Evolutionary conservation across 2,888 invertebrate species (phyloP).

Genomic region (Oscheius sp.): DNA sequence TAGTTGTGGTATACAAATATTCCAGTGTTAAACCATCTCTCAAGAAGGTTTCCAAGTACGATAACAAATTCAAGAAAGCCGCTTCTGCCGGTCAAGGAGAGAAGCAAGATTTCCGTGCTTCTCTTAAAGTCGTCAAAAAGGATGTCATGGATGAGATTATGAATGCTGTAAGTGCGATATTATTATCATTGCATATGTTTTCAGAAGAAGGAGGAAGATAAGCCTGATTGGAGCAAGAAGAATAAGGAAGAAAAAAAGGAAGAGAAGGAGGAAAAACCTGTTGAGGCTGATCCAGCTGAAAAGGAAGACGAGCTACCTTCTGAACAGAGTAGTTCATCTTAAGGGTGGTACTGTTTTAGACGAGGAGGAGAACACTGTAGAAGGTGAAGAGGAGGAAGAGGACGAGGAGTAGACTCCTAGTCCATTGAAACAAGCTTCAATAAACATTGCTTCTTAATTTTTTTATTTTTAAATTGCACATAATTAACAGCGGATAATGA

Average conservation of each 20-base stretch:
- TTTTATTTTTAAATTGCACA: too few relatives aligned
- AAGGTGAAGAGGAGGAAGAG: constrained; percentile 37
- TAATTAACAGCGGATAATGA: too few relatives aligned
- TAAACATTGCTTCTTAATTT: too few relatives aligned
- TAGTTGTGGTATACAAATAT: neutral
- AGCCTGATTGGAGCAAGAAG: constrained; percentile 69
- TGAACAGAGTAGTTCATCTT: constrained; percentile 3
- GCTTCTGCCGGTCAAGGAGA: constrained; percentile 35
- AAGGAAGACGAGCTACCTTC: constrained; percentile 30
- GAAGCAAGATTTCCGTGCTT: constrained; percentile 78
- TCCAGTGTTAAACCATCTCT: constrained; percentile 73
- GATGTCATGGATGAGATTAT: constrained; percentile 78
- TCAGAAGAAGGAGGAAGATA: constrained; percentile 67
- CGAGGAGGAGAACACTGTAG: constrained; percentile 32
- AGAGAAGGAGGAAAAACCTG: constrained; percentile 32
- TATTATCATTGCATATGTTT: neutral
- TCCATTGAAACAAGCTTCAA: too few relatives aligned
- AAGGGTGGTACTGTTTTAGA: neutral
- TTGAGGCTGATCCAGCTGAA: constrained; percentile 32
- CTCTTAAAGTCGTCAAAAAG: constrained; percentile 93
- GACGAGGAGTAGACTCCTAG: constrained; percentile 39
- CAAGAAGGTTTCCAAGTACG: constrained; percentile 99
- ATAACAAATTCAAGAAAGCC: constrained; percentile 80
- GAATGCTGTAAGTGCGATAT: constrained; percentile 37
- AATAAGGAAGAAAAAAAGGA: constrained; percentile 34